Evolutionary conservation across 2,797 vertebrate genomes (phyloP), one percentile per base, ranked within the genome.

Genomic region (Sphaeramia orbicularis): DNA sequence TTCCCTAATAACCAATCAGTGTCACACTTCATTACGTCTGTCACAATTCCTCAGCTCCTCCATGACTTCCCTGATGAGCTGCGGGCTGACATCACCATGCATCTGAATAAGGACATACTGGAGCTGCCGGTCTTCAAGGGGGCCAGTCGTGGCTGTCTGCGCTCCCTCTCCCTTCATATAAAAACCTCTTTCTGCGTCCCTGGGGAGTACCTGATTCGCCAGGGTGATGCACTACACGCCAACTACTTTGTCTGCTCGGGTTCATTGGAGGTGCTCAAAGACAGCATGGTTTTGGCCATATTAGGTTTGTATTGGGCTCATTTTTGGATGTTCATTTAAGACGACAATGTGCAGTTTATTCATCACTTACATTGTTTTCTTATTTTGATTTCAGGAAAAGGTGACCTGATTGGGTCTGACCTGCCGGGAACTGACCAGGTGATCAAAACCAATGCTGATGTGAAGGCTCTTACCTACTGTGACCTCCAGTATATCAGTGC

Each of bases 41-140:
- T 62, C 84, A 77, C 79, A 65, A 50, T 27, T 18, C 6, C 35
- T 58, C 93, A 99, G 98, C 95, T 99, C 69, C 95, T 99, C 66
- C 96, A 96, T 2, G 96, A 99, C 91, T 99, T 99, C 90, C 98
- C 98, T 0, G 98, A 99, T 0, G 98, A 99, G 92, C 93, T 99
- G 67, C 95, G 96, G 0, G 97, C 98, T 0, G 98, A 99, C 63
- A 97, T 99, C 70, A 96, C 97, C 85, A 97, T 98, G 97, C 97
- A 99, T 88, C 94, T 99, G 87, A 96, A 99, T 87, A 97, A 98
- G 88, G 98, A 99, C 91, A 99, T 99, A 88, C 93, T 99, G 88
- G 97, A 97, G 94, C 94, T 99, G 84, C 94, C 97, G 0, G 88
- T 99, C 78, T 99, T 99, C 2, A 95, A 96, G 83, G 94, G 95